Evolutionary conservation across 1,140 invertebrate genomes (phyloP).

Genomic region (Uloborus diversus): DNA sequence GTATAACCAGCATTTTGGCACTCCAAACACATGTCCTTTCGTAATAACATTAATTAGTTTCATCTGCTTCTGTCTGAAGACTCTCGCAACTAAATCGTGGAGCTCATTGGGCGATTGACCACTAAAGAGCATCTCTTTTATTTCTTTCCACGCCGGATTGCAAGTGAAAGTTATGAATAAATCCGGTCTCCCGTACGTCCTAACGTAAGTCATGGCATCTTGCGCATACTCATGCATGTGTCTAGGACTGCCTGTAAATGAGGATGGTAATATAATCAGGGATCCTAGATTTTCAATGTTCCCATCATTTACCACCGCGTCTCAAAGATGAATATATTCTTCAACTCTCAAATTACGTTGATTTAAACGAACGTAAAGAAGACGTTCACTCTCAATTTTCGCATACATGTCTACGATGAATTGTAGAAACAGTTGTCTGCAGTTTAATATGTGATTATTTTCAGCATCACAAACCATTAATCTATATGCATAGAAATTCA

Average conservation of each 20-base stretch:
- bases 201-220: slow-evolving; percentile 69
- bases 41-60: no score
- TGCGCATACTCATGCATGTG: slow-evolving; percentile 65
- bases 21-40: no score
- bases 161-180: slow-evolving; percentile 66
- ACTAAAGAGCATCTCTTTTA: slow-evolving; percentile 34
- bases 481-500: slow-evolving; percentile 1
- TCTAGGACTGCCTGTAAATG: slow-evolving; percentile 48
- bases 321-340: slow-evolving; percentile 59
- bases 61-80: no score
- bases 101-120: no score
- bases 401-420: not conserved
- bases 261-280: not conserved
- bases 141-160: slow-evolving; percentile 37
- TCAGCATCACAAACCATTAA: not conserved
- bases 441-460: slow-evolving; percentile 1
- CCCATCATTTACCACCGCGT: slow-evolving; percentile 54
- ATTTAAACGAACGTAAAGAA: slow-evolving; percentile 61
- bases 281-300: not conserved
- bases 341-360: slow-evolving; percentile 59
- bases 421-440: not conserved
- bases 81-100: no score
- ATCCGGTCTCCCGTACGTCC: slow-evolving; percentile 64
- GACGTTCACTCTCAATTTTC: slow-evolving; percentile 61
- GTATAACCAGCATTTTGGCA: no score